Percentiles rank a stretch among this genome's conserved stretches.
phyloP scores from a whole-genome alignment of 2,888 invertebrate genomes.

The Pyrochroa serraticornis region DNA sequence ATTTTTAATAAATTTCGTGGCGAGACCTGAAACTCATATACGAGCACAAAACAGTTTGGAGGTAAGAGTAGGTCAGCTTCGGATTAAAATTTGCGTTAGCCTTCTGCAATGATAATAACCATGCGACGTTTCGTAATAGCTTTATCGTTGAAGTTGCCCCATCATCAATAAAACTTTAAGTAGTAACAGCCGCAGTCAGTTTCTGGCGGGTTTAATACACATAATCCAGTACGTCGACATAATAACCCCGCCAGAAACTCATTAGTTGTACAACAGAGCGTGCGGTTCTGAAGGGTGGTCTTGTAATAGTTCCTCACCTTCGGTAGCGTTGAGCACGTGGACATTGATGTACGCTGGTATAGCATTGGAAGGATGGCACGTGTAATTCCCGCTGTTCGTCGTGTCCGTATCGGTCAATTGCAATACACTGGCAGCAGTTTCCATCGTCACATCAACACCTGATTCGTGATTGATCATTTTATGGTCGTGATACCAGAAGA shows the following conservation, averaged over 20 bases:
- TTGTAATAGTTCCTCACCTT: slow-evolving; percentile 43
- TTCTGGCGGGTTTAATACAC: slow-evolving; percentile 4
- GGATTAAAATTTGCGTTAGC: not conserved
- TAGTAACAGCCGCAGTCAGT: slow-evolving; percentile 3
- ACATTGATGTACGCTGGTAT: slow-evolving; percentile 69
- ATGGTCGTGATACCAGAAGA: slow-evolving; percentile 67
- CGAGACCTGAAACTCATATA: not conserved
- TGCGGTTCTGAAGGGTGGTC: not conserved
- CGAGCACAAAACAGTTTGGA: not conserved
- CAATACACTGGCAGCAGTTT: slow-evolving; percentile 66
- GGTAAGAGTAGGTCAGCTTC: not conserved
- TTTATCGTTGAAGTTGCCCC: slow-evolving; percentile 7
- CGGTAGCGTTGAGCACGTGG: slow-evolving; percentile 71
- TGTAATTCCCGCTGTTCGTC: slow-evolving; percentile 71
- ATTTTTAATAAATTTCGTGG: no score
- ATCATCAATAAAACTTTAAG: slow-evolving; percentile 23
- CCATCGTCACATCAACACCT: slow-evolving; percentile 61
- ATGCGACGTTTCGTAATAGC: slow-evolving; percentile 11
- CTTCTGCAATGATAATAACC: slow-evolving; percentile 3
- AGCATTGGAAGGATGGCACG: slow-evolving; percentile 71
- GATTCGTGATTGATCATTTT: slow-evolving; percentile 68
- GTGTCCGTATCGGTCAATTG: slow-evolving; percentile 67
- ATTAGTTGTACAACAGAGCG: not conserved
- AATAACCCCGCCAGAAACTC: slow-evolving; percentile 11
- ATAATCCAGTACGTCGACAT: slow-evolving; percentile 9